Evolutionary conservation across 2,888 invertebrate genomes (phyloP).

Genomic region (Cosmia trapezina): DNA sequence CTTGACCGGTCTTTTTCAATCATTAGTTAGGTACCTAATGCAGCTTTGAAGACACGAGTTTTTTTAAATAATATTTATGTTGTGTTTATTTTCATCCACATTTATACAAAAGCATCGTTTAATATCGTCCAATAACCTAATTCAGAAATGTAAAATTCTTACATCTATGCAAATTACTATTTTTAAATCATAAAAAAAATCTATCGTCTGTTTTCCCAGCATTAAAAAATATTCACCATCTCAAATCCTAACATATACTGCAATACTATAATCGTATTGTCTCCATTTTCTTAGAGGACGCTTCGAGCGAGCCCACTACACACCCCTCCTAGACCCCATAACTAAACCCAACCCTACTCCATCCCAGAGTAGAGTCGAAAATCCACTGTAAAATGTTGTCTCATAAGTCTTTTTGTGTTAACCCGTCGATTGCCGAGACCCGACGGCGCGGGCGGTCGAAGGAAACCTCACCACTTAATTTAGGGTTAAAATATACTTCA

Average conservation of each 20-base stretch:
- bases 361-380: slow-evolving; percentile 40
- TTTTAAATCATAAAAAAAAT: background rate
- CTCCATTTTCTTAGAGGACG: slow-evolving; percentile 88
- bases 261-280: slow-evolving; percentile 85
- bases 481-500: slow-evolving; percentile 85
- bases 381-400: background rate
- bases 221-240: slow-evolving; percentile 53
- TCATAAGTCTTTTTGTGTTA: slow-evolving; percentile 64
- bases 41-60: background rate
- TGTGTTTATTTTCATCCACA: background rate
- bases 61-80: background rate
- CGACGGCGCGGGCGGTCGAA: slow-evolving; percentile 81
- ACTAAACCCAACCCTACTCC: slow-evolving; percentile 50
- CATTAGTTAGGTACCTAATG: background rate
- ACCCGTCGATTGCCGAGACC: slow-evolving; percentile 71
- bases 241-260: slow-evolving; percentile 73
- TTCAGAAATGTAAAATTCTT: background rate
- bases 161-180: background rate
- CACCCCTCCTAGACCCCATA: slow-evolving; percentile 71
- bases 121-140: background rate
- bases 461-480: slow-evolving; percentile 82
- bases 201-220: background rate
- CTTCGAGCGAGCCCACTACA: slow-evolving; percentile 83
- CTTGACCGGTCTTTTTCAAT: no score
- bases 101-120: background rate